These are phyloP conservation scores for Corydoras sp. DNA, from an alignment of 2,113 vertebrate genomes.

Conservation along the genomic window DNA sequence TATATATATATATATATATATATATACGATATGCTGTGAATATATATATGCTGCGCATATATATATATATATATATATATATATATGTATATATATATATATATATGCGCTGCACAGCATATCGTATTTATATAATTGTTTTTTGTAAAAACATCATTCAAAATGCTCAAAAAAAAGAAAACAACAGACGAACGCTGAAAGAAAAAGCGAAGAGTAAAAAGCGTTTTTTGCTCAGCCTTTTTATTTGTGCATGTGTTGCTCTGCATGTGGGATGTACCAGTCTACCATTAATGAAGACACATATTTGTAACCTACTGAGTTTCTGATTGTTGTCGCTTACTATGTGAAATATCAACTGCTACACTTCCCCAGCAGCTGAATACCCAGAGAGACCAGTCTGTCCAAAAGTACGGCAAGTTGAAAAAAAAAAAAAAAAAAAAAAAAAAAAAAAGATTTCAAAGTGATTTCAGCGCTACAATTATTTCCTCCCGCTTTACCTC, in stretches of 20 bases:
- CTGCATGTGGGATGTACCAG: slow-evolving; percentile 2
- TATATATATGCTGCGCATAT: no score
- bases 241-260: neutral
- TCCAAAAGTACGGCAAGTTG: no score
- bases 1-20: no score
- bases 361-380: neutral
- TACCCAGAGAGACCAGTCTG: neutral
- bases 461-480: no score
- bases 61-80: no score
- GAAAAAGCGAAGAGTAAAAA: neutral
- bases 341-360: slow-evolving; percentile 1
- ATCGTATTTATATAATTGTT: no score
- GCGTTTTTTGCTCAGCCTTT: neutral
- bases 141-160: no score
- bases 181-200: neutral
- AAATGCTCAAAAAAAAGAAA: neutral
- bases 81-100: neutral
- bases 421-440: no score
- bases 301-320: neutral
- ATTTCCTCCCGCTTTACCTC: no score
- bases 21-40: no score
- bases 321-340: slow-evolving; percentile 12
- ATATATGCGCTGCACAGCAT: no score
- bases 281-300: slow-evolving; percentile 11
- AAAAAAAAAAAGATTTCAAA: no score